Conservation (phyloP, 1,140 invertebrate genomes). For the Agraylea sexmaculata region DNA sequence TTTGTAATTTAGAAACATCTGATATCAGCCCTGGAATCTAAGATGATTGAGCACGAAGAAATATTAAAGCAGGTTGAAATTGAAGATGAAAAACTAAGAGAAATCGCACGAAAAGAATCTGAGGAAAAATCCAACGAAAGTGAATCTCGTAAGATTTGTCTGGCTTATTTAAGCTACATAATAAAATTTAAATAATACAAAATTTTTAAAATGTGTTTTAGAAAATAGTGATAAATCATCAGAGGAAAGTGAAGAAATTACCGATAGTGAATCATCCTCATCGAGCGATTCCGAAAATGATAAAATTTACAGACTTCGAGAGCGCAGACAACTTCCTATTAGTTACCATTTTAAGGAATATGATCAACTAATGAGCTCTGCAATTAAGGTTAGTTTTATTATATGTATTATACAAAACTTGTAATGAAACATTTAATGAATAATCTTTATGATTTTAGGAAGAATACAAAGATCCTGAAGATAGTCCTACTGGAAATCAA, state of each 20-base stretch:
- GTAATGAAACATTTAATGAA: not conserved
- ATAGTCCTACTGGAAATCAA: conserved; percentile 56
- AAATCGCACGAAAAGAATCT: conserved; percentile 35
- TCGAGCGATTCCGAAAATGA: conserved; percentile 50
- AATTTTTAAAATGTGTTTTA: not conserved
- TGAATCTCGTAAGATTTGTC: conserved; percentile 13
- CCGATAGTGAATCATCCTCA: conserved; percentile 25
- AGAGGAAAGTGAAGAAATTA: conserved; percentile 16
- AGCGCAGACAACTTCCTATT: conserved; percentile 58
- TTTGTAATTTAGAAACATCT: conserved; percentile 49
- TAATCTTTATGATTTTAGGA: conserved; percentile 14
- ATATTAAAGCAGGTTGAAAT: conserved; percentile 50
- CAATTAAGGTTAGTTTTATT: conserved; percentile 55
- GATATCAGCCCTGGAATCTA: conserved; percentile 52
- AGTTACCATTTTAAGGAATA: conserved; percentile 86
- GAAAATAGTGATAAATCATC: conserved; percentile 4
- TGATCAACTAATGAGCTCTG: conserved; percentile 86
- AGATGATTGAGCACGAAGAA: conserved; percentile 50
- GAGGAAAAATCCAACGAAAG: conserved; percentile 21
- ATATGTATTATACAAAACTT: conserved; percentile 15
- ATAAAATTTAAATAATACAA: not conserved
- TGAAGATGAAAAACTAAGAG: conserved; percentile 49
- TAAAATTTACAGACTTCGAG: conserved; percentile 70
- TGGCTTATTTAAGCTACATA: conserved; percentile 6
- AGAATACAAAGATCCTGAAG: conserved; percentile 20